Base-by-base conservation (phyloP, 2,888 invertebrate genomes). In the Amiota mariae region DNA sequence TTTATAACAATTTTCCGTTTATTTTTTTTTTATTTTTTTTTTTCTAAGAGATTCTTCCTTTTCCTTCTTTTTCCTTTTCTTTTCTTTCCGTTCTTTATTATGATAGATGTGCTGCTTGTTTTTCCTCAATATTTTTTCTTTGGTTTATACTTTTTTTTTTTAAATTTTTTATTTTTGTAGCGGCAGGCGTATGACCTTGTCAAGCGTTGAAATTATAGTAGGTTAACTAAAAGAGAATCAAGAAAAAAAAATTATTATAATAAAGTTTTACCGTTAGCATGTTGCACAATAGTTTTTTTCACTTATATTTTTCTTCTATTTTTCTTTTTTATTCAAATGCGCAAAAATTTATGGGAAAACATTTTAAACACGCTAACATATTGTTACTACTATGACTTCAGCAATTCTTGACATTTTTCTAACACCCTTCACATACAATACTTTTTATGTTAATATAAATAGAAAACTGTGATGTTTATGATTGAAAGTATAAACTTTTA, bases 121-220 rank as follows among this genome's bases (percentile, higher is more conserved):
- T n/a, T 36, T 36, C 36, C 36, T 36, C 6, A 36, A 36, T 36
- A 36, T 36, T 36, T 0, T 0, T 54, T 54, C n/a, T 12, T 54
- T 54, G n/a, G 54, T 59, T 59, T n/a, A 4, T 59, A 3, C 18
- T 15, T n/a, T 15, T 1, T 57, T 57, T 13, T 13, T 2, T 1
- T 57, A 8, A 1, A 8, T 57, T 51, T n/a, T 36, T 63, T 20
- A 12, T 63, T 36, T 8, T 68, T 51, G 15, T 51, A 8, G 67
- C n/a, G 18, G 11, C 24, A 13, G 51, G 11, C 47, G 67, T 77
- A 61, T 78, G 79, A 80, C 79, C 79, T 80, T 80, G 79, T 80
- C 77, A 54, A 71, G 51, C 48, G 20, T 67, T 64, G 59, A 71
- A 71, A 15, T 57, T 24, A 48, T 54, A 15, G 36, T 54, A 15